Evolutionary conservation across 2,113 vertebrate genomes (phyloP).

Genomic region (Macaca mulatta): DNA sequence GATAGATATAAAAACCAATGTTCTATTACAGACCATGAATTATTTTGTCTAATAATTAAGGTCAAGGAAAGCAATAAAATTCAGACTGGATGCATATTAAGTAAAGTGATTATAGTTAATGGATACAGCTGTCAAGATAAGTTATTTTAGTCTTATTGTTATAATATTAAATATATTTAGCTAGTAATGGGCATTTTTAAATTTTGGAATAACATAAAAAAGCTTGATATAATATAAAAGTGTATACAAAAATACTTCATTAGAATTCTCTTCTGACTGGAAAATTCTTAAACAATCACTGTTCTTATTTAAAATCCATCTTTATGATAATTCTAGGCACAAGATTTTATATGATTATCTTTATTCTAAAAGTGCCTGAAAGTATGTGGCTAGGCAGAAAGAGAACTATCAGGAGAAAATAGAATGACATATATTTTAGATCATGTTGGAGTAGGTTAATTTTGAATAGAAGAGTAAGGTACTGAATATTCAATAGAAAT

Average conservation of each 20-base stretch:
- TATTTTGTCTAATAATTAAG: not conserved
- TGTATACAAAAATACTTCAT: not conserved
- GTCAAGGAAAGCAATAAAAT: not conserved
- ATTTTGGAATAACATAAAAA: not conserved
- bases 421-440: not conserved
- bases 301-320: not conserved
- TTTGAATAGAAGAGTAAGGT: constrained; percentile 18
- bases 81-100: not conserved
- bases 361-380: not conserved
- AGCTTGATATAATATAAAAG: not conserved
- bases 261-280: not conserved
- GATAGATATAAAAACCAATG: not conserved
- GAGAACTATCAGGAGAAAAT: not conserved
- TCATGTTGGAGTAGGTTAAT: not conserved
- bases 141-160: not conserved
- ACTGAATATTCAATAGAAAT: not conserved
- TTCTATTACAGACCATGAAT: not conserved
- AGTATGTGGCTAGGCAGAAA: not conserved
- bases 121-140: not conserved
- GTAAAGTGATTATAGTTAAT: not conserved
- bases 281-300: not conserved
- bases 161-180: not conserved
- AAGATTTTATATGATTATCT: not conserved
- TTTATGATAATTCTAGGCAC: not conserved
- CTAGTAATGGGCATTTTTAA: no score